Evolutionary conservation across 2,888 invertebrate species (phyloP).

Genomic region (Cataglyphis albicans): DNA sequence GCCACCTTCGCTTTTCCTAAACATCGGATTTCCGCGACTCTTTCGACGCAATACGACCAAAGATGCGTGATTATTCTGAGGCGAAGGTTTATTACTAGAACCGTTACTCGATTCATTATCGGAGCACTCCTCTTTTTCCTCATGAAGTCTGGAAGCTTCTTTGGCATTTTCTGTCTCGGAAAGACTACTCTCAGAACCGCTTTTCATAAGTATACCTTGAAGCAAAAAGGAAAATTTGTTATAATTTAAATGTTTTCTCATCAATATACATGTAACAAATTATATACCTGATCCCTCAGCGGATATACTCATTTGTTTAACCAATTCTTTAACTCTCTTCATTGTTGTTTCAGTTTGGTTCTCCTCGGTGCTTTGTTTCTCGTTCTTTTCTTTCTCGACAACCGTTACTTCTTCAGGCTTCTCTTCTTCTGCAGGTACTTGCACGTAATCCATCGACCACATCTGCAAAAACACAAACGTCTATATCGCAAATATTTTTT

Average conservation of each 20-base stretch:
- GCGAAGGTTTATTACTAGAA: conserved; percentile 80
- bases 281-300: conserved; percentile 88
- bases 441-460: conserved; percentile 98
- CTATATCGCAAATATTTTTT: conserved; percentile 9
- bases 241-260: neutral
- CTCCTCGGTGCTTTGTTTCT: conserved; percentile 84
- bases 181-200: conserved; percentile 95
- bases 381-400: conserved; percentile 86
- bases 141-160: conserved; percentile 90
- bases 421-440: conserved; percentile 90
- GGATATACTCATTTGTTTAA: conserved; percentile 93
- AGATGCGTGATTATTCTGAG: conserved; percentile 81
- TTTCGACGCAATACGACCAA: conserved; percentile 89
- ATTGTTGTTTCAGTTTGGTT: conserved; percentile 86
- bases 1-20: conserved; percentile 89
- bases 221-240: conserved; percentile 30
- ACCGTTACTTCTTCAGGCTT: conserved; percentile 86
- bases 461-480: conserved; percentile 88
- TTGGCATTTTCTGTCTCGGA: conserved; percentile 92
- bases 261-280: neutral
- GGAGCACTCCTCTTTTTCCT: conserved; percentile 91
- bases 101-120: conserved; percentile 88
- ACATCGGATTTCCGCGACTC: conserved; percentile 89
- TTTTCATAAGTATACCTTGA: conserved; percentile 89
- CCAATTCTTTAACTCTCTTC: conserved; percentile 89